Percentiles rank a stretch among this genome's conserved stretches.
These are phyloP conservation scores for Ibycter americanus DNA, from an alignment of 2,797 vertebrate species.

Conservation along the genomic window DNA sequence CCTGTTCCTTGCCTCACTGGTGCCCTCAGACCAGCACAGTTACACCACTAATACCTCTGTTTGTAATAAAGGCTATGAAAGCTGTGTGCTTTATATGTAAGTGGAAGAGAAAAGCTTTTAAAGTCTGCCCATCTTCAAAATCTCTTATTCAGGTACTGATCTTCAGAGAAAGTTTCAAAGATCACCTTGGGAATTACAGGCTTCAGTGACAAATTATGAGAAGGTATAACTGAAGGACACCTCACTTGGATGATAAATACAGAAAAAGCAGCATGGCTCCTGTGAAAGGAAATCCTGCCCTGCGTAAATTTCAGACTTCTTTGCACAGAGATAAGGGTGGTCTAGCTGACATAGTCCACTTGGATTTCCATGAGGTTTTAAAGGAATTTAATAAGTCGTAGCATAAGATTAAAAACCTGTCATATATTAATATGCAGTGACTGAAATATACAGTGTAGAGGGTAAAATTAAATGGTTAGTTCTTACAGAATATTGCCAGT, in stretches of 20 bases:
- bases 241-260: neutral
- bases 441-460: neutral
- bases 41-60: neutral
- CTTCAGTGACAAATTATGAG: neutral
- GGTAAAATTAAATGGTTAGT: neutral
- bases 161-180: neutral
- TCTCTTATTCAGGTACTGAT: neutral
- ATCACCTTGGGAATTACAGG: neutral
- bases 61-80: neutral
- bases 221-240: neutral
- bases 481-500: neutral
- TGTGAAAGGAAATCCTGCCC: neutral
- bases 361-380: neutral
- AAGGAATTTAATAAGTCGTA: neutral
- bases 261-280: neutral
- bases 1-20: accelerated
- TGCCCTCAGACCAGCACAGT: neutral
- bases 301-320: neutral
- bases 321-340: neutral
- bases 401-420: neutral
- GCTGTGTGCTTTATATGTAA: neutral
- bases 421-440: neutral
- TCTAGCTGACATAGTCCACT: neutral
- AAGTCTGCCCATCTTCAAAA: neutral
- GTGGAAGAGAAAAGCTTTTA: neutral